Base-by-base conservation (phyloP, 2,113 vertebrate species). In the Megaceryle maxima region DNA sequence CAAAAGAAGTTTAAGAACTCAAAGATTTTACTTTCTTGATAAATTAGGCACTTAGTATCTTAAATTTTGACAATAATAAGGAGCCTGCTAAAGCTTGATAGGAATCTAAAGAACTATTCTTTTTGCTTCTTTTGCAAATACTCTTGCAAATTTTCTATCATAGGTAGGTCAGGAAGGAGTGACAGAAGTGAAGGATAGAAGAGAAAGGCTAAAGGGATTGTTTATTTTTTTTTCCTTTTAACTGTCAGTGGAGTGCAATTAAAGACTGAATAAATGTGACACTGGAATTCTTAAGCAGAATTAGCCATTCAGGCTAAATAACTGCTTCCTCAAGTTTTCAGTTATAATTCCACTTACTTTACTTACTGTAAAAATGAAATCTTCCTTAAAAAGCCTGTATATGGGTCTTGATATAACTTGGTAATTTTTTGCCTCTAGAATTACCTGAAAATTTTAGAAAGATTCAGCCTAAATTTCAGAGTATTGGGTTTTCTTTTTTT, bases 401-500 rank as follows among this genome's bases (percentile, higher is more conserved):
- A 26, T 1, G 1, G 2, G 12, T 50, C 20, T 70, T 11, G 2
- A 53, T 63, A 62, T 33, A 39, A 60, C 78, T 64, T 56, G 8
- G 5, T 64, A 19, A 16, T 8, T 41, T 72, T 68, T 33, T 13
- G 3, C 2, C 9, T 37, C 31, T 25, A 43, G 39, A 73, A 24
- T 57, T 46, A 22, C 25, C n/a, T 82, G 7, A 15, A 5, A 6
- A n/a, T 11, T 51, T 79, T 22, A 35, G 22, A 6, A 57, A 62
- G 11, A 46, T 81, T 28, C 25, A 72, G 13, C 9, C 10, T 53
- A 59, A 80, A 77, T 88, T 43, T 51, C 16, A 55, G 66, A 12
- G 3, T 0, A 0, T 15, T 9, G 46, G 46, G 46, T 59, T 35
- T 13, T 66, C 29, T 19, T 13, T 57, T 50, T 57, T 50, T 37